phyloP scores from a whole-genome alignment of 2,113 vertebrate genomes.

The Pipa parva region DNA sequence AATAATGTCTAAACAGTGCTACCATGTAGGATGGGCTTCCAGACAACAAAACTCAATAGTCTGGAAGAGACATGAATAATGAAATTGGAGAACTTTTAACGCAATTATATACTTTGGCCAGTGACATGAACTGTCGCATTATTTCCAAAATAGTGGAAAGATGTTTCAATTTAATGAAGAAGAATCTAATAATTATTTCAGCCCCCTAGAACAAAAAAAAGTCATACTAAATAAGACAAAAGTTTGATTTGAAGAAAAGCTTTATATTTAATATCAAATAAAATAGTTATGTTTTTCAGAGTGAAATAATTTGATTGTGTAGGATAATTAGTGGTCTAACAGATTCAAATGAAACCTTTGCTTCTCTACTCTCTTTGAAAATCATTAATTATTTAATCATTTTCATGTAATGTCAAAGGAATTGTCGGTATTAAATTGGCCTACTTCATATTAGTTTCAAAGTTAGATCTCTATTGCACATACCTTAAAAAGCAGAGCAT shows the following conservation, averaged over 20 bases:
- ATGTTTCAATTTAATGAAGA: not conserved
- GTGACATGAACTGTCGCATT: too few species aligned
- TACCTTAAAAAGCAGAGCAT: conserved; percentile 8
- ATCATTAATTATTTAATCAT: conserved; percentile 39
- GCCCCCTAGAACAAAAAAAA: conserved; percentile 1
- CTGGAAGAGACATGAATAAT: too few species aligned
- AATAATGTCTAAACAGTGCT: too few species aligned
- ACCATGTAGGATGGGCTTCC: too few species aligned
- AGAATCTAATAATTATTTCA: conserved; percentile 15
- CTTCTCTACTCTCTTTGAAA: conserved; percentile 27
- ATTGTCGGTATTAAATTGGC: conserved; percentile 34
- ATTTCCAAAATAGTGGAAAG: too few species aligned
- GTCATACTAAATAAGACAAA: not conserved
- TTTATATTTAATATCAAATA: conserved; percentile 10
- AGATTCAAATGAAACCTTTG: conserved; percentile 28
- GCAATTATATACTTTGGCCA: too few species aligned
- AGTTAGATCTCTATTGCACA: conserved; percentile 3
- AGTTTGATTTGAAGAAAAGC: conserved; percentile 9
- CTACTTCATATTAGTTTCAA: conserved; percentile 20
- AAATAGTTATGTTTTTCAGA: conserved; percentile 19
- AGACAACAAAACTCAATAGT: too few species aligned
- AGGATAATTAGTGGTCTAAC: conserved; percentile 26
- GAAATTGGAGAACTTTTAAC: too few species aligned
- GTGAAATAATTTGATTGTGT: conserved; percentile 26
- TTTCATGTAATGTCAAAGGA: conserved; percentile 20